Conservation (phyloP, 2,113 vertebrate species). For the Etheostoma spectabile region DNA sequence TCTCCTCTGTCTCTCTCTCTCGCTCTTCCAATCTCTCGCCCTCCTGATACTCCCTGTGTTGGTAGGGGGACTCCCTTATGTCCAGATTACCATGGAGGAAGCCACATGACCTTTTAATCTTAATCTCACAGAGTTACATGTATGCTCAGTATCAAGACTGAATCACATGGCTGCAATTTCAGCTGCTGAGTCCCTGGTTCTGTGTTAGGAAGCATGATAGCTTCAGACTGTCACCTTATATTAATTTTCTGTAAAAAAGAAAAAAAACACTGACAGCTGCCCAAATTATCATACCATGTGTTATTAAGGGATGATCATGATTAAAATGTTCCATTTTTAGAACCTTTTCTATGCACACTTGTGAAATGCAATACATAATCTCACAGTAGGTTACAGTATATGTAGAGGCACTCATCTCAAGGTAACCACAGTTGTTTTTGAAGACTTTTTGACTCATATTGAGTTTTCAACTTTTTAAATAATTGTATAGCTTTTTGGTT, state of each 20-base stretch:
- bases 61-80: conserved; percentile 43
- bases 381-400: background rate
- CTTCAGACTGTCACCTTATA: background rate
- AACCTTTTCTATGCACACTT: background rate
- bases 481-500: background rate
- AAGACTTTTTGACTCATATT: background rate
- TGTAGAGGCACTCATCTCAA: background rate
- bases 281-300: background rate
- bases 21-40: conserved; percentile 10
- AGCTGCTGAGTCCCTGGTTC: background rate
- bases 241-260: background rate
- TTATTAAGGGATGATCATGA: background rate
- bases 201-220: background rate
- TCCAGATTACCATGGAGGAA: conserved; percentile 71
- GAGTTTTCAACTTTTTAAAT: background rate
- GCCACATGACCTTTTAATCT: conserved; percentile 64
- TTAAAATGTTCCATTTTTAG: background rate
- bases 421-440: background rate
- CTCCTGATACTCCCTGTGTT: background rate
- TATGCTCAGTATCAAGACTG: conserved; percentile 34
- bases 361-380: background rate
- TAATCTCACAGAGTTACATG: conserved; percentile 64
- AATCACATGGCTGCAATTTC: conserved; percentile 35
- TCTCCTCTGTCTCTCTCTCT: conserved; percentile 3
- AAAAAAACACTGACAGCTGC: background rate